Evolutionary conservation across 2,888 invertebrate species (phyloP), one percentile per base, ranked within the genome.

Genomic region (Lasioglossum vierecki): DNA sequence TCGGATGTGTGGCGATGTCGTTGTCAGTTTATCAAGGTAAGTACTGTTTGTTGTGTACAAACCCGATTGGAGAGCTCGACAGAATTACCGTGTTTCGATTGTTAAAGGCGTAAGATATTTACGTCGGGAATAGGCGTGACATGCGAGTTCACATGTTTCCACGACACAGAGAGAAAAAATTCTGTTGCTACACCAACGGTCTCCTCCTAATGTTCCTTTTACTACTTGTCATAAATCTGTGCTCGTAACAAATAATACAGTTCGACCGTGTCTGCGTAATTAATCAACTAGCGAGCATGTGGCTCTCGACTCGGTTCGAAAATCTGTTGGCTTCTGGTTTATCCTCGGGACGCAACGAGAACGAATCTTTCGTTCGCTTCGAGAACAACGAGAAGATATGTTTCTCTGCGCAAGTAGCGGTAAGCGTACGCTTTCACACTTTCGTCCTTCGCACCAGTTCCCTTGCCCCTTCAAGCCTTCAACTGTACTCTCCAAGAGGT

Each of bases 131-230:
- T 76, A 88, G 82, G 80, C 87, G 84, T 91, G 88, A 88, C 87
- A 88, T 82, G 80, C 82, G 78, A 82, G 81, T 88, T 88, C 82
- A 88, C 89, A 92, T 91, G 82, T 89, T 87, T 86, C 80, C 75
- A 66, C 84, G 74, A 79, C 73, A 79, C 73, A 82, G 80, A 79
- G 83, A 78, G 30, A 82, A 83, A 80, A 86, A 79, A 80, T 76
- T 84, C 80, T 53, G 70, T 77, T 73, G 77, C 82, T 78, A 79
- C 80, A 82, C 70, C 71, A 76, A 30, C 76, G 79, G 76, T 82
- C 79, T 73, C 80, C 63, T 35, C 80, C 63, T 35, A 60, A 39
- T 60, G n/a, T 76, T 79, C 44, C 73, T 73, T 82, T 80, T 86
- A 78, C 81, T 77, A 76, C 82, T 83, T 75, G 77, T 80, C 83